Percentiles rank a stretch among this genome's conserved stretches.
Evolutionary conservation across 2,888 invertebrate species (phyloP).

Genomic region (Volucella bombylans): DNA sequence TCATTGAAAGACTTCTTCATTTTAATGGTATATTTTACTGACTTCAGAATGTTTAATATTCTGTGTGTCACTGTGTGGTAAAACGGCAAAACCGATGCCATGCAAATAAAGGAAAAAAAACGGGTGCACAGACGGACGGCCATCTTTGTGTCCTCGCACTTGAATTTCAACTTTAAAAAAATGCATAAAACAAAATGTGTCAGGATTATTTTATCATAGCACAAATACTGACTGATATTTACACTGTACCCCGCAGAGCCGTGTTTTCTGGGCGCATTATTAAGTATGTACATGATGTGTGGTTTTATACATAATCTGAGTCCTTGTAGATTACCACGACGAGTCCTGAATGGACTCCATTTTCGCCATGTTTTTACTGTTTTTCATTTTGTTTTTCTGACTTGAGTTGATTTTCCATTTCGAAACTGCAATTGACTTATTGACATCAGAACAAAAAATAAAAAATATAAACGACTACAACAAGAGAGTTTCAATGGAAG

Average conservation of each 20-base stretch:
- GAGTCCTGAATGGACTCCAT: not conserved
- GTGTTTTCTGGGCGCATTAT: constrained; percentile 1
- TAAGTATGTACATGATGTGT: constrained; percentile 19
- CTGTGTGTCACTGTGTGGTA: constrained; percentile 1
- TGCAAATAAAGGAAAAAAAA: not conserved
- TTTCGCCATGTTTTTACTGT: not conserved
- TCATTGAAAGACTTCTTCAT: not conserved
- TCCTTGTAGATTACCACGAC: not conserved
- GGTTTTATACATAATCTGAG: constrained; percentile 19
- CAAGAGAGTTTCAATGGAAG: constrained; percentile 21
- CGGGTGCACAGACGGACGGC: not conserved
- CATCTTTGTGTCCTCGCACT: not conserved
- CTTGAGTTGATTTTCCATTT: constrained; percentile 21
- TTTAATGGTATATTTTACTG: not conserved
- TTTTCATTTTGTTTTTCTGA: constrained; percentile 15
- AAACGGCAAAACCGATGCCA: not conserved
- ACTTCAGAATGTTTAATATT: not conserved
- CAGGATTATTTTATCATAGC: constrained; percentile 22
- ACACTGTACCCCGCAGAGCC: not conserved
- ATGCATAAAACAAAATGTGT: constrained; percentile 18
- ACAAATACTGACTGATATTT: not conserved
- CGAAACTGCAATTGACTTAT: constrained; percentile 38
- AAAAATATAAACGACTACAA: not conserved
- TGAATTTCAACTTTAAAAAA: constrained; percentile 11
- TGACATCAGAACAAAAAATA: constrained; percentile 3